Base-by-base conservation (phyloP, 2,888 invertebrate genomes). In the Tetragnatha montana region DNA sequence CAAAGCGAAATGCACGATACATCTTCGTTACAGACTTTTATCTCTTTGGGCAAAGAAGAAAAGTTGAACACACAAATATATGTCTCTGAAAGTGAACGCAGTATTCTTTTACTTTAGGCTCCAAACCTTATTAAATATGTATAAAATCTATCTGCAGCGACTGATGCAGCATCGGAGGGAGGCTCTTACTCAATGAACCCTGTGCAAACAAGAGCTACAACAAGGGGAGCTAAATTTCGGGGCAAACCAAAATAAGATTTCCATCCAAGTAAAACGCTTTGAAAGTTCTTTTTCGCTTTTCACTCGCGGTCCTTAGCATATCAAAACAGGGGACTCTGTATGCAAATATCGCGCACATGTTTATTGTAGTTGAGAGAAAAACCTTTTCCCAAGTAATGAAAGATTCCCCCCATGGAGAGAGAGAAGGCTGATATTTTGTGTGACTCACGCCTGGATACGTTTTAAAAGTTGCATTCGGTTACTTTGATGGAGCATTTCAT, bases 71-170 rank as follows among this genome's bases (percentile, higher is more conserved):
- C 35, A 35, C 35, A 35, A 35, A 35, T 35, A 35, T 4, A 4
- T 2, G 35, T 35, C 35, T 35, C 35, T 1, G 4, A 35, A 35
- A 35, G 35, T 35, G 35, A 35, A 35, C 35, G 35, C 35, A n/a
- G n/a, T n/a, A 35, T 35, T 14, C 35, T 74, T 51, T 60, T 19
- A 80, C 47, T 70, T 35, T 49, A 19, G 17, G 22, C 82, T 8
- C 70, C 49, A 74, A 82, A 82, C 73, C 82, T 82, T 82, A 82
- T 82, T 82, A 82, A 82, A 82, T 82, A 82, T 82, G 73, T 73
- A 74, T 22, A 74, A 82, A 82, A 51, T 82, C 81, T 81, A 47
- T 21, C 51, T 35, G 7, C 71, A 81, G n/a, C n/a, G n/a, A 71
- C 70, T 17, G 12, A 35, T 82, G 70, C 49, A 81, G 70, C 81